Evolutionary conservation across 1,140 invertebrate genomes (phyloP), one percentile per base, ranked within the genome.

Genomic region (Mactra quadrangularis): DNA sequence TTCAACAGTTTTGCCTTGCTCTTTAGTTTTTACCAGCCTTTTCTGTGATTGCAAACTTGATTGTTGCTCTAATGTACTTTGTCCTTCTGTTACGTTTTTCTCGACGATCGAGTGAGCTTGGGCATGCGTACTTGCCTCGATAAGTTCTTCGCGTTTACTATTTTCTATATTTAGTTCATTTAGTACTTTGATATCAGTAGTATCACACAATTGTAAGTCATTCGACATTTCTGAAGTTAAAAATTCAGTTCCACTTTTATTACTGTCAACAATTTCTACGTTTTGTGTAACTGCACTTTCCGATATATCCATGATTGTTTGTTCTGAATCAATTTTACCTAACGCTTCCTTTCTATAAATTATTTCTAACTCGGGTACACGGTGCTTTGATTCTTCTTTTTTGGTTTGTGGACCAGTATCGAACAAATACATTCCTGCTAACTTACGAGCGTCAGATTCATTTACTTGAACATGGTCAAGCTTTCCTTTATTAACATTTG

Each of bases 341-440:
- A 66, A 45, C 17, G 72, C 53, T 75, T 75, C 72, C 25, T 75
- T 75, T 31, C 72, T 27, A n/a, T 60, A 9, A 6, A 57, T 35
- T 7, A 75, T 9, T 55, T 75, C 72, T n/a, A 75, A 38, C 11
- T 33, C 53, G 4, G 72, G 72, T 41, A 75, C 15, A 27, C 35
- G 52, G 45, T 60, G 38, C 27, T 27, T 75, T 41, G 35, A 22
- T 27, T 27, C 41, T 9, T 41, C 35, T 60, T 29, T 19, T 45
- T 27, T 33, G 15, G 13, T 19, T 22, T 33, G 9, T 25, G 53
- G 41, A 29, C 72, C 55, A 0, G 19, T 75, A 60, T 75, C 72
- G 29, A 75, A 75, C 38, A 75, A 60, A 45, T 59, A 75, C 72
- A 60, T 75, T 1, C 72, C 72, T 2, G 72, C 72, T 47, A 75